These are phyloP conservation scores for Hystrix cristata DNA, from an alignment of 2,113 vertebrate species.

Conservation along the genomic window DNA sequence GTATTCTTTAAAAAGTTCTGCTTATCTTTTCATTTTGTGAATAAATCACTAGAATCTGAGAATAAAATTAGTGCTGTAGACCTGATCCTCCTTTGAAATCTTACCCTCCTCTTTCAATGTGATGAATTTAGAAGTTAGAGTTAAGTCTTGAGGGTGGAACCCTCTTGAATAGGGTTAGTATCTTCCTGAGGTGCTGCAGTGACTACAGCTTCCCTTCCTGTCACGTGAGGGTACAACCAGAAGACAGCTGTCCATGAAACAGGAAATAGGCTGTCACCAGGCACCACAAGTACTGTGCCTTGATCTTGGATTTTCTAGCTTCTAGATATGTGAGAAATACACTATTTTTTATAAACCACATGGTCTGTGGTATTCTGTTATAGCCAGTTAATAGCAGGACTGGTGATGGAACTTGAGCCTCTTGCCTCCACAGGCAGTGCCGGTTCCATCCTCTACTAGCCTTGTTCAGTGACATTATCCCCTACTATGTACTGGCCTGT, in stretches of 20 bases:
- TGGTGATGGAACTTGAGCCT: too few species aligned
- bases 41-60: not conserved
- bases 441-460: rapidly evolving
- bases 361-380: not conserved
- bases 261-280: too few species aligned
- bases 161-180: not conserved
- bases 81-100: not conserved
- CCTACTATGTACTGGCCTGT: not conserved
- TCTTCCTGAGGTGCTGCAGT: not conserved
- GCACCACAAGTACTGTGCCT: not conserved
- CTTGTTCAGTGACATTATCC: not conserved
- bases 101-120: not conserved
- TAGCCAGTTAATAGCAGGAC: not conserved
- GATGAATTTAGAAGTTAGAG: not conserved
- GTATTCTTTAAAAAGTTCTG: not conserved
- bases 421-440: not conserved
- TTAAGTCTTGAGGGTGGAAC: not conserved
- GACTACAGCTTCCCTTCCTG: not conserved
- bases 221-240: not conserved
- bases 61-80: not conserved
- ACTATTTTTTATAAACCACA: not conserved
- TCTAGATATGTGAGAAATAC: not conserved
- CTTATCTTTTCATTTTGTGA: not conserved
- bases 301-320: not conserved
- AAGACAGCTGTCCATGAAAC: not conserved